Evolutionary conservation across 2,797 vertebrate genomes (phyloP).

Genomic region (Silurus aristotelis): DNA sequence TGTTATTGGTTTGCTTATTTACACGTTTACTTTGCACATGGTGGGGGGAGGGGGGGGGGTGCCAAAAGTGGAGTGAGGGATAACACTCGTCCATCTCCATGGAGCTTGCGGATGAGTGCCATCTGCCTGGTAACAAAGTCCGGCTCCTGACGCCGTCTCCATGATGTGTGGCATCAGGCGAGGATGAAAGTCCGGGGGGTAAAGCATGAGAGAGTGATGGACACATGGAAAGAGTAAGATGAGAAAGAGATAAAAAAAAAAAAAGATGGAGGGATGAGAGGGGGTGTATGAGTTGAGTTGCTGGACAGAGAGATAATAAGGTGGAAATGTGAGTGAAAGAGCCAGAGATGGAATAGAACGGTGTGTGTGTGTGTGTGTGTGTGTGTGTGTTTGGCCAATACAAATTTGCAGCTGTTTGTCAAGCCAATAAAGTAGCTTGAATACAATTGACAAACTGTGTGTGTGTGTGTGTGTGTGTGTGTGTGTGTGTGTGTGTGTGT

Average conservation of each 20-base stretch:
- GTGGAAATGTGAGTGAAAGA: background rate
- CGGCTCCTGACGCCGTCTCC: conserved; percentile 42
- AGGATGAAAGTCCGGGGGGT: conserved; percentile 33
- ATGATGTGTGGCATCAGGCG: conserved; percentile 38
- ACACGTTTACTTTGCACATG: conserved; percentile 52
- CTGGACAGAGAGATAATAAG: conserved; percentile 12
- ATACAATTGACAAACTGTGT: background rate
- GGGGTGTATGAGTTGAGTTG: background rate
- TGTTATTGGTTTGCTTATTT: conserved; percentile 53
- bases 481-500: conserved; percentile 20
- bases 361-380: conserved; percentile 19
- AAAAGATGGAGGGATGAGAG: background rate
- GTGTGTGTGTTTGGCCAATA: conserved; percentile 14
- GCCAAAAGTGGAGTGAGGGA: conserved; percentile 36
- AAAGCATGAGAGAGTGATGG: conserved; percentile 43
- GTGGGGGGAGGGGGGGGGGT: conserved; percentile 11
- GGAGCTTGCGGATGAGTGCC: conserved; percentile 43
- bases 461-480: background rate
- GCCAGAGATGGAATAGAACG: background rate
- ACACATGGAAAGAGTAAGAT: background rate
- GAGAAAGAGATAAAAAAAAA: background rate
- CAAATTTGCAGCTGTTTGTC: background rate
- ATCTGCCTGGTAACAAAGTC: conserved; percentile 55
- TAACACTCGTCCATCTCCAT: conserved; percentile 45
- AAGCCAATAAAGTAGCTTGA: conserved; percentile 16